Percentiles rank a stretch among this genome's conserved stretches.
phyloP scores from a whole-genome alignment of 2,797 vertebrate species.

The Hemitrygon akajei region DNA sequence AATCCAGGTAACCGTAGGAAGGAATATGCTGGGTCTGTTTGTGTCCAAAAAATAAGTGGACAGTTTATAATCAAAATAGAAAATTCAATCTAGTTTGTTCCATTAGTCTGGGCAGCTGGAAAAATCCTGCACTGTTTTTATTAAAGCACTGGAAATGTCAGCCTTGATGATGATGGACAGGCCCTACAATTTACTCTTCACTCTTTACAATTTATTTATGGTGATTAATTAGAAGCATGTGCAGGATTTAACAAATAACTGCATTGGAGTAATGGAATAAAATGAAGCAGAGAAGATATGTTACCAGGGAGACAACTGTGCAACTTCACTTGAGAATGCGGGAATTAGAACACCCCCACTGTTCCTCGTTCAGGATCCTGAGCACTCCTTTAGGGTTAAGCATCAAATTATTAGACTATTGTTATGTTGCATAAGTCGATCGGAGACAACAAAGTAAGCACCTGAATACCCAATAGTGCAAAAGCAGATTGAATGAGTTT shows the following conservation, averaged over 20 bases:
- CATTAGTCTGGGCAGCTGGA: neutral
- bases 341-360: no score
- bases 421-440: neutral
- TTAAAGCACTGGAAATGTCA: neutral
- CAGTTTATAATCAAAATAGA: constrained; percentile 9
- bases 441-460: neutral
- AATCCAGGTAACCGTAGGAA: neutral
- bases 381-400: neutral
- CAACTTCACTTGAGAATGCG: neutral
- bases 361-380: neutral
- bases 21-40: neutral
- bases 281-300: neutral
- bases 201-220: constrained; percentile 17
- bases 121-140: neutral
- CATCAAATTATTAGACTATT: neutral
- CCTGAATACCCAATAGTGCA: neutral
- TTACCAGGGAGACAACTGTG: neutral
- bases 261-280: neutral
- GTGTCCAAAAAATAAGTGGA: neutral
- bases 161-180: neutral
- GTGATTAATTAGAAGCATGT: constrained; percentile 25
- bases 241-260: constrained; percentile 1
- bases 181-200: neutral
- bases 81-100: constrained; percentile 11
- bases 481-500: neutral